A percentile compares a stretch with the other conserved stretches of the same genome.
These are phyloP conservation scores for Himalopsyche japonica DNA, from an alignment of 2,888 invertebrate species.

Conservation along the genomic window DNA sequence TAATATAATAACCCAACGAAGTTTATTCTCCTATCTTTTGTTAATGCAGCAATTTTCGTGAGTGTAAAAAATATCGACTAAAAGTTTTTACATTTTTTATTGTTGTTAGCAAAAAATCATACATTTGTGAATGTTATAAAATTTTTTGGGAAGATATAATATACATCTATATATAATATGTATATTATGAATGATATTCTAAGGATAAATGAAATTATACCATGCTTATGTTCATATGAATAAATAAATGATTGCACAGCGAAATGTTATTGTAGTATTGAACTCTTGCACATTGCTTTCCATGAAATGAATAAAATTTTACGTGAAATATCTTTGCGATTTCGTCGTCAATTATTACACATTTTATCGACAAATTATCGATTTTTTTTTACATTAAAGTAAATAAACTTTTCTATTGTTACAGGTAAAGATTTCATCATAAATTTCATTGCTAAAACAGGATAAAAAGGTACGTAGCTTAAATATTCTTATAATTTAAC, in stretches of 20 bases:
- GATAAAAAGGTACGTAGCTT: background rate
- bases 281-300: background rate
- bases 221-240: background rate
- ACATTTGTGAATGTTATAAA: no score
- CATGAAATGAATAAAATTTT: background rate
- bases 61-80: no score
- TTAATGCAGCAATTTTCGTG: no score
- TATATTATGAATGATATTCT: background rate
- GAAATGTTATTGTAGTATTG: background rate
- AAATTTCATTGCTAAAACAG: background rate
- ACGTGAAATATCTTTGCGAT: background rate
- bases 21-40: no score
- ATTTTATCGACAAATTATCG: background rate
- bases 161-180: no score
- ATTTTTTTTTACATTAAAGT: background rate
- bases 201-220: background rate
- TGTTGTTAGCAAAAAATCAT: no score
- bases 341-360: no score
- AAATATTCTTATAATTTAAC: background rate
- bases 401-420: slow-evolving; percentile 17
- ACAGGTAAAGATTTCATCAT: slow-evolving; percentile 4
- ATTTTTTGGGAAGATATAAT: no score
- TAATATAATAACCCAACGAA: background rate
- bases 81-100: no score
- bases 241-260: background rate